phyloP scores from a whole-genome alignment of 2,113 vertebrate genomes.

The Orientallactaga bullata region DNA sequence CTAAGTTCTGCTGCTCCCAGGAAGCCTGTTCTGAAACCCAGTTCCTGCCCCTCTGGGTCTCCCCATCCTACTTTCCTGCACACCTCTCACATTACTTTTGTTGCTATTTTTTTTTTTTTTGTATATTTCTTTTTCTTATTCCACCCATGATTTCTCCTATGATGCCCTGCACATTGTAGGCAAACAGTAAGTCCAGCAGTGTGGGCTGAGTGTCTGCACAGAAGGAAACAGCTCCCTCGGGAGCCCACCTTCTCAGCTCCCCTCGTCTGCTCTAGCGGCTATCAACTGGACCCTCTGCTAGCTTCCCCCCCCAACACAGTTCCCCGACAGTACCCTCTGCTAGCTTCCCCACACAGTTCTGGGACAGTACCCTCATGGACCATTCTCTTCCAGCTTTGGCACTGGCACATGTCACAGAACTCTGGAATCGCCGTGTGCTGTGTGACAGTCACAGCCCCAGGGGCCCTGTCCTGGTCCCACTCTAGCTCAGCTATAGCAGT shows the following conservation, averaged over 20 bases:
- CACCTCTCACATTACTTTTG: not conserved
- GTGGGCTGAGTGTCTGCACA: not conserved
- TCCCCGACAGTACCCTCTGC: not conserved
- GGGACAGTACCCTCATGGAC: too few species aligned
- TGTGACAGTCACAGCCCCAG: not conserved
- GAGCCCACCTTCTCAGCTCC: not conserved
- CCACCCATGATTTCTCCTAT: not conserved
- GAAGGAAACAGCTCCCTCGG: not conserved
- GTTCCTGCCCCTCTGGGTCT: not conserved
- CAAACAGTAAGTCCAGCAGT: not conserved
- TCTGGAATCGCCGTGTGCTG: not conserved
- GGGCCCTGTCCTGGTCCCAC: not conserved
- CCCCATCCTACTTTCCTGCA: not conserved
- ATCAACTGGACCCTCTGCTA: not conserved
- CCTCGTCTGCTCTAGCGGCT: not conserved
- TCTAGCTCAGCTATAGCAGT: not conserved
- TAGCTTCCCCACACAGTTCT: not conserved
- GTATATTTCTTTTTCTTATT: not conserved
- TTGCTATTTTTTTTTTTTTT: not conserved
- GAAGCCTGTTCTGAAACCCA: conserved; percentile 14
- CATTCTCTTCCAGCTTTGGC: not conserved
- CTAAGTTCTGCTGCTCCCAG: not conserved
- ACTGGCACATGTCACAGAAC: accelerated
- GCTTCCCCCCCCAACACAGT: too few species aligned
- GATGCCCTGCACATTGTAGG: not conserved